Evolutionary conservation across 2,113 vertebrate species (phyloP), one percentile per base, ranked within the genome.

Genomic region (Psittacara wagleri): DNA sequence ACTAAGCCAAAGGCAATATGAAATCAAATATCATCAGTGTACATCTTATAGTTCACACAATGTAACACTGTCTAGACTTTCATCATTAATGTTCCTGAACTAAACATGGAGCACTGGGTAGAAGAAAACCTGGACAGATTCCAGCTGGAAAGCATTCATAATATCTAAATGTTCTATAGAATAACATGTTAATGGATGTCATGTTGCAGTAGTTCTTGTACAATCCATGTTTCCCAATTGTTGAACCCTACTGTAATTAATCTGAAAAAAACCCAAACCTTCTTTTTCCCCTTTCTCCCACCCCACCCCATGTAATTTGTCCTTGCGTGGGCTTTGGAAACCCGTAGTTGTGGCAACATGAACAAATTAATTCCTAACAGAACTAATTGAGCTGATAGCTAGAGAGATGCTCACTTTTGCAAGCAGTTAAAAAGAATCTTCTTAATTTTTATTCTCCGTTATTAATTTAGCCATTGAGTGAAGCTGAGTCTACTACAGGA

Each of bases 51-150:
- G 97, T 97, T 98, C 96, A 97, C 86, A 95, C 95, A 94, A 75
- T 96, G 95, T 97, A 96, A 96, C 4, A 33, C 93, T 97, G 96
- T 97, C 97, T 98, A 96, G 95, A 96, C 98, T 97, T 98, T 98
- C 96, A 97, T 96, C 96, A 76, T 97, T 91, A 97, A 96, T 97
- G 88, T 97, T 98, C 94, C 82, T 95, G 46, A 48, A 96, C 93
- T 96, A 96, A 97, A 91, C 88, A 91, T 14, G 29, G 81, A 86
- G 37, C 73, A 59, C n/a, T 96, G 93, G 35, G 12, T 24, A 74
- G 93, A 94, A 86, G 83, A 90, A 95, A 96, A 96, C 84, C 91
- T 97, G 96, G 91, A 76, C 86, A 88, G 64, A 76, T 96, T 97
- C 97, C 97, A 97, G 73, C 81, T 97, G 97, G 97, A 97, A 97